phyloP scores from a whole-genome alignment of 1,140 invertebrate species.

The Sycophaga agraensis region DNA sequence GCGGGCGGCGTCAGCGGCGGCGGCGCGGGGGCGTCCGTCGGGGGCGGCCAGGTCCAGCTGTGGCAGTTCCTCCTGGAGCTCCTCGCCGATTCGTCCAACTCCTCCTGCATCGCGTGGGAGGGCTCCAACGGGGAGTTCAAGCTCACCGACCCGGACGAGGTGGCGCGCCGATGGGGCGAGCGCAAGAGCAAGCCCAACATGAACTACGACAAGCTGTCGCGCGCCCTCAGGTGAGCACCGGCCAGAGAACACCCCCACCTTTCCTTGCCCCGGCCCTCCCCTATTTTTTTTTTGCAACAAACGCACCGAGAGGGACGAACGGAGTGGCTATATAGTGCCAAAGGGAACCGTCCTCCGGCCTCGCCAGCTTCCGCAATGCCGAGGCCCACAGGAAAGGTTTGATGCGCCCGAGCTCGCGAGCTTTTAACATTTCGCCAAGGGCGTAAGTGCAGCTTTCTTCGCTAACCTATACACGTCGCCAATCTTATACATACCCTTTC shows the following conservation, averaged over 20 bases:
- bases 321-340: too few relatives aligned
- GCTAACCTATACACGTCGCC: too few relatives aligned
- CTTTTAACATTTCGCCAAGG: too few relatives aligned
- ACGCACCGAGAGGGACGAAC: too few relatives aligned
- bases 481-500: too few relatives aligned
- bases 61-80: slow-evolving; percentile 99
- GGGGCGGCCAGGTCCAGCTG: slow-evolving; percentile 91
- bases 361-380: too few relatives aligned
- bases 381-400: too few relatives aligned
- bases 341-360: too few relatives aligned
- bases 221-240: slow-evolving; percentile 80
- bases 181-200: slow-evolving; percentile 98
- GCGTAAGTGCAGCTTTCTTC: too few relatives aligned
- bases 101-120: slow-evolving; percentile 93
- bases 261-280: background rate
- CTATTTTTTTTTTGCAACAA: too few relatives aligned
- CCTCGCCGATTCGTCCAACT: slow-evolving; percentile 89
- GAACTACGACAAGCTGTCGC: slow-evolving; percentile 98
- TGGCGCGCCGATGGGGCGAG: slow-evolving; percentile 95
- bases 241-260: too few relatives aligned
- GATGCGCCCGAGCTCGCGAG: too few relatives aligned
- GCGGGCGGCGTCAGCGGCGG: slow-evolving; percentile 62
- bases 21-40: slow-evolving; percentile 56
- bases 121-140: slow-evolving; percentile 96
- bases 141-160: slow-evolving; percentile 96